Conservation (phyloP, 2,797 vertebrate species). For the Silurus aristotelis region DNA sequence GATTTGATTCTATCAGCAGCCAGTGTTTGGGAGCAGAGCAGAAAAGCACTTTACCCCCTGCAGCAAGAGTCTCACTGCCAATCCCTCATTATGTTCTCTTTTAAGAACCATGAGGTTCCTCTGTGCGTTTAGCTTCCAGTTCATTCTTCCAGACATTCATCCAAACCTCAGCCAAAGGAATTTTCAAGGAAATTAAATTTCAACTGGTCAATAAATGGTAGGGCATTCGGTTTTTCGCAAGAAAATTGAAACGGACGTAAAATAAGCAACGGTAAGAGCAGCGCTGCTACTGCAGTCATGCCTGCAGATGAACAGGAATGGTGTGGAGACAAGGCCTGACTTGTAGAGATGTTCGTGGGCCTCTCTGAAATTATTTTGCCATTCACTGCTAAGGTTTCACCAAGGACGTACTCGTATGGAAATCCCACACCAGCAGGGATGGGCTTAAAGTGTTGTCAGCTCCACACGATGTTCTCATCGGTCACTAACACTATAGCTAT, state of each 20-base stretch:
- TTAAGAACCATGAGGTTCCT: slow-evolving; percentile 20
- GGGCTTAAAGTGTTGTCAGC: neutral
- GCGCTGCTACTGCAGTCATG: neutral
- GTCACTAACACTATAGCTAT: neutral
- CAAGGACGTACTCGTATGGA: neutral
- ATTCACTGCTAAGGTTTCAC: slow-evolving; percentile 3
- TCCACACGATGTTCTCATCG: neutral
- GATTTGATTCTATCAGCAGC: neutral
- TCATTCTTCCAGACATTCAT: slow-evolving; percentile 7
- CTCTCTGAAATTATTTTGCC: neutral
- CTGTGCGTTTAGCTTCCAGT: neutral
- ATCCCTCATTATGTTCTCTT: slow-evolving; percentile 10
- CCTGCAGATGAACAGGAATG: slow-evolving; percentile 1
- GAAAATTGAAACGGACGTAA: neutral
- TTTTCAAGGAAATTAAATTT: neutral
- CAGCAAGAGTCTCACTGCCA: slow-evolving; percentile 13
- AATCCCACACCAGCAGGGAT: neutral
- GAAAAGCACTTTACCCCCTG: slow-evolving; percentile 11
- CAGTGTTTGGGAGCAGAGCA: neutral
- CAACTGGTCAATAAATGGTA: neutral
- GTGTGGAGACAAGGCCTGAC: slow-evolving; percentile 7
- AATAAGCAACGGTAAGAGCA: neutral
- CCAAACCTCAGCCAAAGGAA: slow-evolving; percentile 18
- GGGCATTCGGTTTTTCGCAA: neutral
- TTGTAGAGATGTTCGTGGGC: neutral